A percentile compares a stretch with the other conserved stretches of the same genome.
These are phyloP conservation scores for Folsomia manolachei DNA, from an alignment of 2,888 invertebrate genomes.

Conservation along the genomic window DNA sequence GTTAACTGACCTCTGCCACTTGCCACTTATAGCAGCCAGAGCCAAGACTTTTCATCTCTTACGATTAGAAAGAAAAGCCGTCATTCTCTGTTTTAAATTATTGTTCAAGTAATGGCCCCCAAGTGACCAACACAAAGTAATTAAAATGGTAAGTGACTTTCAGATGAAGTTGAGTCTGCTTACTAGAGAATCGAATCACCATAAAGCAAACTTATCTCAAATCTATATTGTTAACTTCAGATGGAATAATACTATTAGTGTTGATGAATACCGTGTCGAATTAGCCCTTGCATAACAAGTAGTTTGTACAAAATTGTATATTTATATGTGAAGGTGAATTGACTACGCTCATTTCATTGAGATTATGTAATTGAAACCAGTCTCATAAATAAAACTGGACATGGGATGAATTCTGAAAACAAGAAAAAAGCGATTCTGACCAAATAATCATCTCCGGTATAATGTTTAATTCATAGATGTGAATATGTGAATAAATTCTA, in stretches of 20 bases:
- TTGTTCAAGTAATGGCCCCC: constrained; percentile 6
- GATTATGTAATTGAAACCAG: not conserved
- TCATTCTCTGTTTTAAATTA: constrained; percentile 8
- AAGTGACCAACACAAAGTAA: constrained; percentile 3
- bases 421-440: constrained; percentile 1
- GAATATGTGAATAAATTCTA: constrained; percentile 3
- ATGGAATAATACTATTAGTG: not conserved
- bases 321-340: not conserved
- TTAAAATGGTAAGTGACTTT: constrained; percentile 4
- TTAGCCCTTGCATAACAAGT: not conserved
- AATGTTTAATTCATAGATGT: constrained; percentile 43
- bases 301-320: too few species aligned
- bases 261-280: constrained; percentile 11
- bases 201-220: constrained; percentile 1
- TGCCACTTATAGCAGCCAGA: not conserved
- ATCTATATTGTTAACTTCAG: not conserved
- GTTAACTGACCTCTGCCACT: constrained; percentile 25
- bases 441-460: constrained; percentile 34
- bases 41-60: too few species aligned
- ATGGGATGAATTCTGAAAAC: constrained; percentile 7
- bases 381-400: not conserved
- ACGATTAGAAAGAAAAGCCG: not conserved
- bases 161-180: not conserved
- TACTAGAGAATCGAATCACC: too few species aligned
- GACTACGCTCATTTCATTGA: not conserved